phyloP scores from a whole-genome alignment of 2,113 vertebrate genomes.

The Ginglymostoma cirratum region DNA sequence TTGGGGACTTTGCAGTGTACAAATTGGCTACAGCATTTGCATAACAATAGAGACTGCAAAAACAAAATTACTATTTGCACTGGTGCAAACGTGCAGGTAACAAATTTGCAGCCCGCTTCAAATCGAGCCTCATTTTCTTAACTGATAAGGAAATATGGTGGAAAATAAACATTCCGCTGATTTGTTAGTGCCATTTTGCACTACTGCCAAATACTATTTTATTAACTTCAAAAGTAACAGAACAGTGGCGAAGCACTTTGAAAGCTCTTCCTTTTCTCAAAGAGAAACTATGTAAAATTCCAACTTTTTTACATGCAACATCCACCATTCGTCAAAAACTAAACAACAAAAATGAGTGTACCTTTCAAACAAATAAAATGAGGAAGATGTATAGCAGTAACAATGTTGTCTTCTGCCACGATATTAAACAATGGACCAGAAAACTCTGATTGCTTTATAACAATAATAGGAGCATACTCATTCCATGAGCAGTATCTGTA shows the following conservation, averaged over 20 bases:
- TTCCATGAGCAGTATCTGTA: constrained; percentile 32
- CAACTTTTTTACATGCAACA: background rate
- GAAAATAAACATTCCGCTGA: background rate
- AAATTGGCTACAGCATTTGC: background rate
- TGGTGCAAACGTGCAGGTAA: background rate
- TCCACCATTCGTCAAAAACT: background rate
- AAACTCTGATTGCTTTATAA: constrained; percentile 24
- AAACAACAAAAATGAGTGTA: background rate
- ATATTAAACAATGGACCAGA: constrained; percentile 35
- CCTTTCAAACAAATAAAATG: constrained; percentile 37
- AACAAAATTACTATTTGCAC: background rate
- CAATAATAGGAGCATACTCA: constrained; percentile 32
- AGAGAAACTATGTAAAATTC: background rate
- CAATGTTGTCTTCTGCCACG: background rate
- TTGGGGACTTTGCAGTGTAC: background rate
- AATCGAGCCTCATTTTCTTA: background rate
- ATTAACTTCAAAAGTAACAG: background rate
- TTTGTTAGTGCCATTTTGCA: background rate
- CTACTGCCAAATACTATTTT: background rate
- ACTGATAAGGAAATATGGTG: background rate
- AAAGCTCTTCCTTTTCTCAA: background rate
- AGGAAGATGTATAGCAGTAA: constrained; percentile 31
- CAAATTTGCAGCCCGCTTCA: background rate
- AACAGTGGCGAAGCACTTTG: background rate
- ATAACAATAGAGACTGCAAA: background rate